phyloP scores from a whole-genome alignment of 2,113 vertebrate species.

The Dendropsophus ebraccatus region DNA sequence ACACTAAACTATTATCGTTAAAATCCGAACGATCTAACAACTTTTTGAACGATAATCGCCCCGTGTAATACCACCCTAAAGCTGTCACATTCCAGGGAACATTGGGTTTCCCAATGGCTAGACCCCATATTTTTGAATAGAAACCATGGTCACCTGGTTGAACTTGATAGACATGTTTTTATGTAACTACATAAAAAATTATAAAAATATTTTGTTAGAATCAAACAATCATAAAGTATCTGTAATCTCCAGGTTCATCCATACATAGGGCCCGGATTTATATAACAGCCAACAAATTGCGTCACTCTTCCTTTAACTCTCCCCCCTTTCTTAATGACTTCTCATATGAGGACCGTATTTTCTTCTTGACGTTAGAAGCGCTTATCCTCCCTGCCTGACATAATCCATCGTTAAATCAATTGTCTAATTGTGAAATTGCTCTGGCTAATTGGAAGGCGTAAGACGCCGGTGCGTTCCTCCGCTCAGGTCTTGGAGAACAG shows the following conservation, averaged over 20 bases:
- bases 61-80: no score
- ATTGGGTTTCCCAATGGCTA: neutral
- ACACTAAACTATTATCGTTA: no score
- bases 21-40: no score
- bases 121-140: no score
- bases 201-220: no score
- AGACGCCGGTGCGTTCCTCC: conserved; percentile 22
- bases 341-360: neutral
- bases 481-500: conserved; percentile 45
- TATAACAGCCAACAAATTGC: neutral
- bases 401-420: conserved; percentile 59
- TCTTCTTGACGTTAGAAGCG: neutral
- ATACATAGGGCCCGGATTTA: neutral
- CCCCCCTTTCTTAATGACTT: neutral
- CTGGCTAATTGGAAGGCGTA: conserved; percentile 51
- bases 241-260: neutral
- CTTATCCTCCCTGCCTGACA: conserved; percentile 22
- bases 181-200: no score
- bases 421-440: conserved; percentile 58
- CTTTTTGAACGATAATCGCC: no score
- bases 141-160: no score
- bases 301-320: neutral
- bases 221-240: neutral
- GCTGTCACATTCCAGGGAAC: no score
- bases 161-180: no score